A percentile compares a stretch with the other conserved stretches of the same genome.
Conservation (phyloP, 35 echinoderm and acorn worm species). For the Heliocidaris tuberculata region DNA sequence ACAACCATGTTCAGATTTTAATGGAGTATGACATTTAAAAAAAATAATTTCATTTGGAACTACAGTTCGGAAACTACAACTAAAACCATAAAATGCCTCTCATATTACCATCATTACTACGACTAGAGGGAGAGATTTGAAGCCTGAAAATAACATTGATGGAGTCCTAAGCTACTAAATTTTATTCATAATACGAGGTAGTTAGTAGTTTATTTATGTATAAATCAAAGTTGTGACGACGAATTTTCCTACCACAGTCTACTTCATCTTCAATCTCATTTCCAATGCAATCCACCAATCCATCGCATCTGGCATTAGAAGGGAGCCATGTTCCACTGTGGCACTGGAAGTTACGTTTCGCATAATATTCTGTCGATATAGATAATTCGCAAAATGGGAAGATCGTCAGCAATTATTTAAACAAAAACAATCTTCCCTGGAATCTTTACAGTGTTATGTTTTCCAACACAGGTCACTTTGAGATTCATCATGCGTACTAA, state of each 20-base stretch:
- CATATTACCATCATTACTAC: too few relatives aligned
- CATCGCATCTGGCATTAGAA: slow-evolving; percentile 53
- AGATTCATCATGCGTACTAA: neutral
- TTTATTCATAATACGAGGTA: too few relatives aligned
- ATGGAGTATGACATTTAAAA: too few relatives aligned
- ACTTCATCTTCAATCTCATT: slow-evolving; percentile 71
- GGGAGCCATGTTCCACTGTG: slow-evolving; percentile 62
- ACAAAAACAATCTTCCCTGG: neutral
- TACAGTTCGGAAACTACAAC: too few relatives aligned
- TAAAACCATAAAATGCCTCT: too few relatives aligned
- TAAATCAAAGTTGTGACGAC: neutral
- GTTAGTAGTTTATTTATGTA: too few relatives aligned
- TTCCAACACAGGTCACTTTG: neutral
- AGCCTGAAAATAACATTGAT: too few relatives aligned
- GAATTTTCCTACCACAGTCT: slow-evolving; percentile 59
- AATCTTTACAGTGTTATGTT: neutral
- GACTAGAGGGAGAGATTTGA: too few relatives aligned
- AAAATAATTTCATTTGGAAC: too few relatives aligned
- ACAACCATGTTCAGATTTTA: too few relatives aligned
- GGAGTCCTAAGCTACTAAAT: too few relatives aligned
- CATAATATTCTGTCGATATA: neutral
- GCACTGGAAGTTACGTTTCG: slow-evolving; percentile 38
- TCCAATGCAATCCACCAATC: slow-evolving; percentile 65
- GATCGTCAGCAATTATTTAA: neutral
- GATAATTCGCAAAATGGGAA: neutral